Percentiles rank a stretch among this genome's conserved stretches.
phyloP scores from a whole-genome alignment of 2,888 invertebrate species.

The Caenorhabditis doughertyi region DNA sequence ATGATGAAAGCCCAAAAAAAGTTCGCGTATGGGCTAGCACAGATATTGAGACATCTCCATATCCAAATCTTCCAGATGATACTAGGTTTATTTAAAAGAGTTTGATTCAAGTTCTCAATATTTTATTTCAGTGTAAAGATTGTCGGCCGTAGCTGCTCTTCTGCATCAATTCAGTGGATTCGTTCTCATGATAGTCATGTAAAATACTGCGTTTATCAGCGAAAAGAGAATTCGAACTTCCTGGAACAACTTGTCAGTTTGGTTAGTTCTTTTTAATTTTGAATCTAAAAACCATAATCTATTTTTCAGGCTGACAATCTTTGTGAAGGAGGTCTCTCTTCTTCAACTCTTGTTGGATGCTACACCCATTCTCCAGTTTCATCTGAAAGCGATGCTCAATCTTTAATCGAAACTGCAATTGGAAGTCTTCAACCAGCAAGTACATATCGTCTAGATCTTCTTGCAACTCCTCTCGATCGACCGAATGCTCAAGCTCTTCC shows the following conservation, averaged over 20 bases:
- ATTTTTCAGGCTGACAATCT: constrained; percentile 68
- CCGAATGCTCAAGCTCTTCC: constrained; percentile 68
- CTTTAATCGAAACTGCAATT: constrained; percentile 74
- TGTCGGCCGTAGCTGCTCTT: constrained; percentile 64
- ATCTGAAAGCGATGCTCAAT: constrained; percentile 15
- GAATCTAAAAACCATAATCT: background rate
- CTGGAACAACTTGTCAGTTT: constrained; percentile 74
- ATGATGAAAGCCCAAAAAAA: constrained; percentile 68
- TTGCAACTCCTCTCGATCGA: constrained; percentile 70
- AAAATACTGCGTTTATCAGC: constrained; percentile 74
- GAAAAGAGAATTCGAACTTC: constrained; percentile 68
- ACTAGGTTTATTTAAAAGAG: constrained; percentile 57
- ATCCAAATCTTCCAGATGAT: constrained; percentile 77
- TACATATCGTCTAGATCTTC: constrained; percentile 74
- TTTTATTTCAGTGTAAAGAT: constrained; percentile 70
- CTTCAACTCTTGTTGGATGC: constrained; percentile 72
- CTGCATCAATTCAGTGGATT: constrained; percentile 73
- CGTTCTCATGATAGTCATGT: constrained; percentile 68
- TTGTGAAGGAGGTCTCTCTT: constrained; percentile 66
- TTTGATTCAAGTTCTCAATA: background rate
- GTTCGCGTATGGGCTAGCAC: constrained; percentile 73
- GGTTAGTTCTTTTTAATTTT: constrained; percentile 47
- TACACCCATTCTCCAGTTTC: constrained; percentile 61
- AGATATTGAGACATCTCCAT: constrained; percentile 71
- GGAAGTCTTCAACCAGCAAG: constrained; percentile 64